phyloP scores from a whole-genome alignment of 2,113 vertebrate genomes.

The Panthera uncia region DNA sequence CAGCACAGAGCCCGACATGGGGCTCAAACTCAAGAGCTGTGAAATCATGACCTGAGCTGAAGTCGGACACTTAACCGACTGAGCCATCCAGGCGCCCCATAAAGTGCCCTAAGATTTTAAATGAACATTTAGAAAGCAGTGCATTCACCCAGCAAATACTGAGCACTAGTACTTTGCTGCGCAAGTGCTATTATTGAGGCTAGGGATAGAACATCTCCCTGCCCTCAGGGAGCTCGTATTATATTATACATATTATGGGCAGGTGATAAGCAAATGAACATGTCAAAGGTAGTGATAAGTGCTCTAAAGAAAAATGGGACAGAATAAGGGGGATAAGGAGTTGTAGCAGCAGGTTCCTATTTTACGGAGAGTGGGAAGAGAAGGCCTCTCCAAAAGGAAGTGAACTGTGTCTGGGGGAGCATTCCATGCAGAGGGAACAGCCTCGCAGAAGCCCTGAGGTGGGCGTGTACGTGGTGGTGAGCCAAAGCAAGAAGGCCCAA shows the following conservation, averaged over 20 bases:
- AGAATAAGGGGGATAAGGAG: accelerated
- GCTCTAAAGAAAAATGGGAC: not conserved
- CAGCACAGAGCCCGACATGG: too few relatives aligned
- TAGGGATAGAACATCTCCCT: not conserved
- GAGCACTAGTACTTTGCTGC: not conserved
- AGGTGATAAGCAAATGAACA: not conserved
- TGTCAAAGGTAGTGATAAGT: not conserved
- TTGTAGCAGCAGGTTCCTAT: not conserved
- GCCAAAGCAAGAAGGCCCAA: not conserved
- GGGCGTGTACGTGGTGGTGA: accelerated
- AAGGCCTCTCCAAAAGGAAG: not conserved
- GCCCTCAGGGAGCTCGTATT: not conserved
- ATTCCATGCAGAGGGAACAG: not conserved
- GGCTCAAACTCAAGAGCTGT: too few relatives aligned
- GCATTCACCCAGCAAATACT: not conserved
- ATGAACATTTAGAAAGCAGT: not conserved
- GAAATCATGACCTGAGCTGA: too few relatives aligned
- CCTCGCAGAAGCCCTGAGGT: not conserved
- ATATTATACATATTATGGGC: not conserved
- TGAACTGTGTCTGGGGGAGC: not conserved
- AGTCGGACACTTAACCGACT: too few relatives aligned
- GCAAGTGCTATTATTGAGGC: not conserved
- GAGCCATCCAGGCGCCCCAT: too few relatives aligned
- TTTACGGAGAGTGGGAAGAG: not conserved
- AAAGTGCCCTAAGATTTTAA: not conserved